phyloP scores from a whole-genome alignment of 1,140 invertebrate genomes.

The Plodia interpunctella region DNA sequence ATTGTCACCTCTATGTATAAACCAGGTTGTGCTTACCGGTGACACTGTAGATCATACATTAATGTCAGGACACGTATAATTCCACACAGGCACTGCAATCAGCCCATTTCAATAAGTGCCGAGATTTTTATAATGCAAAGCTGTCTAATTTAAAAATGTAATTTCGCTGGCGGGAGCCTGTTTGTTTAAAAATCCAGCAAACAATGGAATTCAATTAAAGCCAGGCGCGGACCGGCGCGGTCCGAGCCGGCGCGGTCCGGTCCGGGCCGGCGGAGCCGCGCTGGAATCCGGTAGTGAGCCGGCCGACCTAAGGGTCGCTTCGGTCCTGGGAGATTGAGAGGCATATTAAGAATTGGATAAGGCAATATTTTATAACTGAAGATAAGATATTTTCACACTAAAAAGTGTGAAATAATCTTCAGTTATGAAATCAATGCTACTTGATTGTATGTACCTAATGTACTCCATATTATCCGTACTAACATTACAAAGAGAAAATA shows the following conservation, averaged over 20 bases:
- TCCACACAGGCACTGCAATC: not conserved
- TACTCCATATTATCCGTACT: no score
- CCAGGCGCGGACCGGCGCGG: not conserved
- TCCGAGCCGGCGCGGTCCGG: not conserved
- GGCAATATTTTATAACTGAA: no score
- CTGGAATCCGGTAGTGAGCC: not conserved
- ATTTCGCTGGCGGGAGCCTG: slow-evolving; percentile 5
- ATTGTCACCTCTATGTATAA: no score
- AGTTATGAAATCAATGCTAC: no score
- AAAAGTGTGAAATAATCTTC: no score
- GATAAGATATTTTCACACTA: no score
- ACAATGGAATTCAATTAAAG: slow-evolving; percentile 14
- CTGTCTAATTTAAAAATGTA: slow-evolving; percentile 3
- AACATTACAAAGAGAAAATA: no score
- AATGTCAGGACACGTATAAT: not conserved
- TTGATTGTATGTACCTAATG: no score
- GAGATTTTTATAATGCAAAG: slow-evolving; percentile 7
- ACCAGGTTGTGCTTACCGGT: no score
- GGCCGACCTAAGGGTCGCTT: not conserved
- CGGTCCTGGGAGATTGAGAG: no score
- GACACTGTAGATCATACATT: no score
- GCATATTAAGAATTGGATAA: no score
- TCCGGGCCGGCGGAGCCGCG: not conserved
- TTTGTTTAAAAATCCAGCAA: slow-evolving; percentile 12
- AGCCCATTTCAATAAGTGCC: not conserved